Evolutionary conservation across 1,140 invertebrate genomes (phyloP).

Genomic region (Pantala flavescens): DNA sequence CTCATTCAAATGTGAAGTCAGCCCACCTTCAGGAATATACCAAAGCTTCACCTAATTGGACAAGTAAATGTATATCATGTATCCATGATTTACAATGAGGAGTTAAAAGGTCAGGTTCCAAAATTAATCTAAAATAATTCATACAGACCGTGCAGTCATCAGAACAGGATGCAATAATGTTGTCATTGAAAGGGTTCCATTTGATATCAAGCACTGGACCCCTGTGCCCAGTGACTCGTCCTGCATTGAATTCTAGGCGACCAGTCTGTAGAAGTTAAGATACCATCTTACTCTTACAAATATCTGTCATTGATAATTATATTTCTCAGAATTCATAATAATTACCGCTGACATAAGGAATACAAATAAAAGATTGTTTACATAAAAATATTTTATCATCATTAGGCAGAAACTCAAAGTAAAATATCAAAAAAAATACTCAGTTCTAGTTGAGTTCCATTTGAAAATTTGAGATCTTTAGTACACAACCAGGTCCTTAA

Average conservation of each 20-base stretch:
- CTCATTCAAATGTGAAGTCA: constrained; percentile 67
- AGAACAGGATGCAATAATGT: constrained; percentile 88
- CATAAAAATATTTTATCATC: too few relatives aligned
- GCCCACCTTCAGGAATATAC: constrained; percentile 84
- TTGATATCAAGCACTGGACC: constrained; percentile 77
- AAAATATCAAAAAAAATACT: too few relatives aligned
- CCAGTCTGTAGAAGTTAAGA: constrained; percentile 48
- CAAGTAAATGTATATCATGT: not conserved
- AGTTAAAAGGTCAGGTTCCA: not conserved
- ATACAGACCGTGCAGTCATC: constrained; percentile 78
- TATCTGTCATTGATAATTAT: not conserved
- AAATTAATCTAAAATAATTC: not conserved
- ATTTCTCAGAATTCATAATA: not conserved
- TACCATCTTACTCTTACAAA: not conserved
- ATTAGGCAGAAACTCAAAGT: too few relatives aligned
- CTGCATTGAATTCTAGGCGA: constrained; percentile 62
- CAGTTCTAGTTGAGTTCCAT: too few relatives aligned
- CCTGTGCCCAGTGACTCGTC: constrained; percentile 67
- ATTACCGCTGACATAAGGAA: constrained; percentile 2
- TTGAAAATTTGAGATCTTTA: too few relatives aligned
- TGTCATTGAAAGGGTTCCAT: constrained; percentile 90
- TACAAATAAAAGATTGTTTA: too few relatives aligned
- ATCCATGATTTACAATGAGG: not conserved
- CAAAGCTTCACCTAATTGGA: constrained; percentile 67
- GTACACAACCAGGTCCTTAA: too few relatives aligned